Base-by-base conservation (phyloP, 2,113 vertebrate species). In the Cathartes aura region DNA sequence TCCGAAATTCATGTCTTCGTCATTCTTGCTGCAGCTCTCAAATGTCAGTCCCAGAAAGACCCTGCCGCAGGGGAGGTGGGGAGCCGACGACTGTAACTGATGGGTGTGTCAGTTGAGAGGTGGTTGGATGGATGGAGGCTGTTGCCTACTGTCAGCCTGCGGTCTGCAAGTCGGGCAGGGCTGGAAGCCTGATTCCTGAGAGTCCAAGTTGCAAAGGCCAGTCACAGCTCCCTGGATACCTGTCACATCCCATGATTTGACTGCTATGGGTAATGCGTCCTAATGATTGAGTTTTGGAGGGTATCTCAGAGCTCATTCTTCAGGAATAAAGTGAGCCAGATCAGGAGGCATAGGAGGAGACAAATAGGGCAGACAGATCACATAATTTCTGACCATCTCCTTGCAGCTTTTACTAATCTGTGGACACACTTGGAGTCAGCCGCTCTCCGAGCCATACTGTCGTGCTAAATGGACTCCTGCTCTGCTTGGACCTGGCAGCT, bases 1-100 rank as follows among this genome's bases (percentile, higher is more conserved):
- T 92, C 55, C 0, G 5, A 95, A 94, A 87, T 91, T 59, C 0
- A 0, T 74, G 23, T 30, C 5, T 24, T 56, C 1, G 0, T 82
- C 71, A 17, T 58, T 92, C 36, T 48, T 67, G 47, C 22, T 62
- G 23, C 45, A 91, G 11, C 3, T 70, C 21, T 89, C n/a, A 74
- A 88, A 80, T 66, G 38, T 90, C 87, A 86, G 48, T 38, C 42
- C 17, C 59, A 78, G 75, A 67, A 66, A 55, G 38, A 55, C 75
- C n/a, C 16, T 30, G 63, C 42, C 11, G 2, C 48, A 29, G 40
- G 80, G 30, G 8, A 60, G 27, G 18, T 36, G 19, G 50, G 26
- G 42, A 62, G 64, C 14, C 2, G 2, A 48, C 3, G 5, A 18
- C 38, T n/a, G 8, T 27, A 34, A 47, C 11, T 0, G 3, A 30